Conservation (phyloP, 2,888 invertebrate genomes). For the Conops quadrifasciatus region DNA sequence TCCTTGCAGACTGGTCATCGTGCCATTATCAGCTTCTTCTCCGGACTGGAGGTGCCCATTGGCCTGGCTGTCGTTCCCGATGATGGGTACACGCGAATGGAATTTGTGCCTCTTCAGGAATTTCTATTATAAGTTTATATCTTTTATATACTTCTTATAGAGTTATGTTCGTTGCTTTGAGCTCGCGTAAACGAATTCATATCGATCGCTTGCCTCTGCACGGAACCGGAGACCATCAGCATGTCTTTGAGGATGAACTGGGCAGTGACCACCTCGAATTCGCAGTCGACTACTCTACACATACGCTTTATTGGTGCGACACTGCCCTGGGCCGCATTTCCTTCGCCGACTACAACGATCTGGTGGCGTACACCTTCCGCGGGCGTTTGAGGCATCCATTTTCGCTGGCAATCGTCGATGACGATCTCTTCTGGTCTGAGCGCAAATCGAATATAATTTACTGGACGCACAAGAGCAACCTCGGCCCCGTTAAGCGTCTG, state of each 20-base stretch:
- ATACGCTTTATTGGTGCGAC: constrained; percentile 75
- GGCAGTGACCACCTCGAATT: constrained; percentile 60
- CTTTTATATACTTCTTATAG: constrained; percentile 61
- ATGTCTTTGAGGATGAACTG: constrained; percentile 60
- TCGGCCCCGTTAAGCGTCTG: constrained; percentile 57
- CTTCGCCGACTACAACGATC: constrained; percentile 71
- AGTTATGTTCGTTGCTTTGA: constrained; percentile 72
- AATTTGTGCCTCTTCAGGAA: too few species aligned
- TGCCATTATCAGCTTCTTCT: constrained; percentile 70
- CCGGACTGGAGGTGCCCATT: constrained; percentile 71
- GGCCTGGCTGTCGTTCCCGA: constrained; percentile 72
- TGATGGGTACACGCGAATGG: constrained; percentile 50
- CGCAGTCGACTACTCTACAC: constrained; percentile 66
- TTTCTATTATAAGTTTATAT: neutral
- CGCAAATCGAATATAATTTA: constrained; percentile 68
- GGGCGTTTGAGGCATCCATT: constrained; percentile 67
- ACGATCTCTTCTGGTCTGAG: constrained; percentile 77
- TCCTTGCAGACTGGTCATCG: constrained; percentile 71
- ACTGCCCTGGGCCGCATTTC: constrained; percentile 73
- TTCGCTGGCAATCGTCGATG: constrained; percentile 71
- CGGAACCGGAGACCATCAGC: constrained; percentile 67
- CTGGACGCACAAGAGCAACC: constrained; percentile 69
- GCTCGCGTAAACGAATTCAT: constrained; percentile 65
- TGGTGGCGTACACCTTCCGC: constrained; percentile 65
- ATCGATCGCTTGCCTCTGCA: constrained; percentile 77